Evolutionary conservation across 2,113 vertebrate species (phyloP).

Genomic region (Setophaga petechia): DNA sequence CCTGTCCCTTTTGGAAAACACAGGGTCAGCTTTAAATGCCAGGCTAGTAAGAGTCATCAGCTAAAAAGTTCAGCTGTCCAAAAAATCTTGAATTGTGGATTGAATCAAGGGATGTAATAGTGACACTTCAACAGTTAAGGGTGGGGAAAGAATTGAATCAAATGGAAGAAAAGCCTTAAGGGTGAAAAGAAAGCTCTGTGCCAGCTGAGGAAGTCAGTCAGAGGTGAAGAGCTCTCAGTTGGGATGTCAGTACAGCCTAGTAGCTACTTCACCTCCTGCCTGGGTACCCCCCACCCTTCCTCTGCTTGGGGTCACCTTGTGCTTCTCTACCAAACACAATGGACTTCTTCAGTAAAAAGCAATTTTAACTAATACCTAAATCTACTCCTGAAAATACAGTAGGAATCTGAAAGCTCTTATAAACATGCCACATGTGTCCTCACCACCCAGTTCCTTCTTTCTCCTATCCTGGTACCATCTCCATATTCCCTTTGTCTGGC

Average conservation of each 20-base stretch:
- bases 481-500: background rate
- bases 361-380: background rate
- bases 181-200: background rate
- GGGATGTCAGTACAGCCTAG: background rate
- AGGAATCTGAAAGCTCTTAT: background rate
- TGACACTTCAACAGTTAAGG: background rate
- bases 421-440: background rate
- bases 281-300: background rate
- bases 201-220: background rate
- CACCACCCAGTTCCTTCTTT: background rate
- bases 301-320: background rate
- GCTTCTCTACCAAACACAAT: background rate
- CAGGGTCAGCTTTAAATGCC: background rate
- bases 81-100: background rate
- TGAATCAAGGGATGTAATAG: background rate
- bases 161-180: background rate
- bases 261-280: background rate
- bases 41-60: background rate
- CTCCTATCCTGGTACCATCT: background rate
- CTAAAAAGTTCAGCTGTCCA: constrained; percentile 9
- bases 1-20: background rate
- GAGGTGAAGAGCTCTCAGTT: background rate
- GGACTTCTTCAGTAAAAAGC: background rate
- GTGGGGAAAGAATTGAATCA: background rate
- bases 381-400: background rate